Conservation (phyloP, 2,797 vertebrate genomes). For the Hapalemur alaotrensis region DNA sequence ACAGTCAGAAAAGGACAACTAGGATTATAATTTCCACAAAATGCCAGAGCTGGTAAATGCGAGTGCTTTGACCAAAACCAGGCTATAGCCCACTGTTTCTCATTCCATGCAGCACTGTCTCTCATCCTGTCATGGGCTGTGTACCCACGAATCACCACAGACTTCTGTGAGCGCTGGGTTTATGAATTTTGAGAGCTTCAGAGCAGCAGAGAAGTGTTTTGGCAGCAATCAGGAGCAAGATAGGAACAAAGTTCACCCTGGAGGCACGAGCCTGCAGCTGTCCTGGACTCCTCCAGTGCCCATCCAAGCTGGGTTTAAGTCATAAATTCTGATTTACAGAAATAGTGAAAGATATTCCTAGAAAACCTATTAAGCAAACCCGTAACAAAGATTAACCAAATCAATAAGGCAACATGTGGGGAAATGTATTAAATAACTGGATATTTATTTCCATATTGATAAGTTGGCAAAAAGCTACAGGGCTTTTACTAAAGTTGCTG, state of each 20-base stretch:
- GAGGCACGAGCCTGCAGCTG: background rate
- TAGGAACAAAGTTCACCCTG: background rate
- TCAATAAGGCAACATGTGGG: background rate
- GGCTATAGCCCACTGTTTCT: background rate
- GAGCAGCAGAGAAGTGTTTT: background rate
- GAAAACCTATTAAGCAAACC: slow-evolving; percentile 37
- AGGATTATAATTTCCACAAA: background rate
- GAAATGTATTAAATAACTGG: background rate
- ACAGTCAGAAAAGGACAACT: background rate
- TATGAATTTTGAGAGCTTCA: background rate
- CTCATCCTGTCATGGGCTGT: background rate
- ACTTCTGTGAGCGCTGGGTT: background rate
- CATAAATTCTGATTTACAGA: background rate
- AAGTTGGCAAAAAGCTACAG: background rate
- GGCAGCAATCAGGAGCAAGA: background rate
- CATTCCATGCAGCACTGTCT: too few species aligned
- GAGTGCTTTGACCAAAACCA: background rate
- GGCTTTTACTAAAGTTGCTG: slow-evolving; percentile 11
- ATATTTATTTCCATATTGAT: slow-evolving; percentile 3
- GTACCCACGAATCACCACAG: background rate
- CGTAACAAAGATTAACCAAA: background rate
- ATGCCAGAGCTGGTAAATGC: background rate
- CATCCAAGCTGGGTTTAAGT: background rate
- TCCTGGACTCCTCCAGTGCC: background rate
- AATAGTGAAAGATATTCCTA: slow-evolving; percentile 33